These are phyloP conservation scores for Malachius bipustulatus DNA, from an alignment of 2,888 invertebrate genomes.

Conservation along the genomic window DNA sequence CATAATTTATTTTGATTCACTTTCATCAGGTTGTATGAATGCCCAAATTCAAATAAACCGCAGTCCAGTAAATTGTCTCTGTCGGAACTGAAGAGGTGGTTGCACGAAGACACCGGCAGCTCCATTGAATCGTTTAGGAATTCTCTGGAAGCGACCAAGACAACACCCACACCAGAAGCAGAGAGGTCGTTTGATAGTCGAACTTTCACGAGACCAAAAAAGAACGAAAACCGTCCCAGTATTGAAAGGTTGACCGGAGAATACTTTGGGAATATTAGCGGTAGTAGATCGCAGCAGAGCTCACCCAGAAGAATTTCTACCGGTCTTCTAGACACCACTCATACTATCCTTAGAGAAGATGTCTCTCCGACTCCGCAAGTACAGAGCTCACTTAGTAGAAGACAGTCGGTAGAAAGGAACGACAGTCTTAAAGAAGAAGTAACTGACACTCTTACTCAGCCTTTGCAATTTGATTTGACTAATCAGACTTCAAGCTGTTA, in stretches of 20 bases:
- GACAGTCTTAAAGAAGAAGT: no score
- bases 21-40: constrained; percentile 18
- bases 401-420: constrained; percentile 12
- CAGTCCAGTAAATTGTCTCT: neutral
- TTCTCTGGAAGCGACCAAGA: no score
- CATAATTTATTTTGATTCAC: constrained; percentile 1
- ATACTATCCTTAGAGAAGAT: no score
- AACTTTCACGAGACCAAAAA: constrained; percentile 58
- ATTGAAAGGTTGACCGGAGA: constrained; percentile 40
- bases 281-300: constrained; percentile 10
- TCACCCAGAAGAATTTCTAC: constrained; percentile 2
- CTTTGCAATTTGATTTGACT: constrained; percentile 32
- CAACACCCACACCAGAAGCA: constrained; percentile 14
- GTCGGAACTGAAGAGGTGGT: constrained; percentile 17
- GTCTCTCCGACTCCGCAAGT: no score
- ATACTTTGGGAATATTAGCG: constrained; percentile 19
- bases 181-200: constrained; percentile 52
- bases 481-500: constrained; percentile 30
- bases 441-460: constrained; percentile 18
- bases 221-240: constrained; percentile 45
- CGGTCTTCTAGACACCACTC: no score
- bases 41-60: constrained; percentile 7
- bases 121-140: no score
- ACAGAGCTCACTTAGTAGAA: neutral
- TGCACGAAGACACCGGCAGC: constrained; percentile 13